Base-by-base conservation (phyloP, 2,797 vertebrate species). In the Silurus lanzhouensis region DNA sequence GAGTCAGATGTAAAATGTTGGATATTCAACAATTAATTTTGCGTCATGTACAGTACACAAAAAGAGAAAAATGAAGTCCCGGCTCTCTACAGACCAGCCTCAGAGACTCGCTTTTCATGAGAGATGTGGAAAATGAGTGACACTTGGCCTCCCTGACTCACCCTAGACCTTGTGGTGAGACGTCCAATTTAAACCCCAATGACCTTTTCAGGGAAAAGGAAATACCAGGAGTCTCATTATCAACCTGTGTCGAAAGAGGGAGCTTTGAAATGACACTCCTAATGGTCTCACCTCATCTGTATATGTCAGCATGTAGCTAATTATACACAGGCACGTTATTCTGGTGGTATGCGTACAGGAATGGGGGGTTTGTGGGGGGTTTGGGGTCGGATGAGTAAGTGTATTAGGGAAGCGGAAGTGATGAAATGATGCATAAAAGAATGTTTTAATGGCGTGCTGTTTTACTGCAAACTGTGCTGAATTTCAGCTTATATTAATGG, bases 161-260 rank as follows among this genome's bases (percentile, higher is more conserved):
- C 55, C 64, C 58, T 25, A 10, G 89, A 88, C 88, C 90, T 86
- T 86, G 87, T 85, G 61, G 86, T 66, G 76, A 88, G 90, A 89
- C 86, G 86, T 91, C 90, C 91, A 88, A 92, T 92, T 92, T 89
- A 93, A 92, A 93, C 88, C 88, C 86, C 87, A 46, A 55, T 91
- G 91, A 92, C 92, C 91, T 93, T 38, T 93, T 90, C 88, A 71
- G 79, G 88, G 13, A 87, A 90, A 86, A 88, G 90, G 88, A 92
- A 93, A 93, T 91, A 90, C 90, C 91, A 92, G 83, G 82, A 84
- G 87, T 91, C 92, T 92, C 91, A 92, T 93, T 93, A 92, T 91
- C 84, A 74, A 87, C 90, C 87, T 89, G 88, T 88, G 76, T 86
- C 82, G 90, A 87, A 89, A 87, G 80, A 83, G 80, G 78, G 86